phyloP scores from a whole-genome alignment of 1,140 invertebrate genomes.

The Trissolcus basalis region DNA sequence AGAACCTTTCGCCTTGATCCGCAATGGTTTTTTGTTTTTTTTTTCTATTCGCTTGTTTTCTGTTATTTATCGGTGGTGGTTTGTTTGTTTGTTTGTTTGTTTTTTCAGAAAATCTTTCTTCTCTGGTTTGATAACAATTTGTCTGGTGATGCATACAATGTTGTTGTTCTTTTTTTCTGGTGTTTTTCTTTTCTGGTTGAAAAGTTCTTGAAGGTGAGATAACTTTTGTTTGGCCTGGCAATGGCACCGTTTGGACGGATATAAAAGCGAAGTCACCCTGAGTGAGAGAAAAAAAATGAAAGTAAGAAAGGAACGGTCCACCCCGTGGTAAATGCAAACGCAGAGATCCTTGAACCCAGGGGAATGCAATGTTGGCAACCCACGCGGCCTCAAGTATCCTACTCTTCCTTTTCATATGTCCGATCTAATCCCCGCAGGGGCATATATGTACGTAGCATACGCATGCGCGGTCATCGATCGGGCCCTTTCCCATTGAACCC shows the following conservation, averaged over 20 bases:
- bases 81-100: no score
- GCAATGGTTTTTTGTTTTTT: conserved; percentile 11
- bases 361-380: conserved; percentile 71
- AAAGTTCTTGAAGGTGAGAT: no score
- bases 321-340: conserved; percentile 55
- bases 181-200: not conserved
- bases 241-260: no score
- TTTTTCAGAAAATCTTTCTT: no score
- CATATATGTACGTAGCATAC: conserved; percentile 55
- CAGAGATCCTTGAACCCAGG: conserved; percentile 73
- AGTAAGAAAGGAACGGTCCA: conserved; percentile 30
- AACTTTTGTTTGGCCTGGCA: no score
- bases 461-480: conserved; percentile 56
- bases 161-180: no score
- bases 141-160: no score
- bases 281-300: conserved; percentile 34
- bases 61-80: no score
- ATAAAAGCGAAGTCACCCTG: conserved; percentile 30
- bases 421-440: conserved; percentile 68
- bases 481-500: conserved; percentile 55
- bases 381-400: conserved; percentile 68
- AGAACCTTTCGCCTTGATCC: conserved; percentile 20
- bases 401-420: conserved; percentile 65
- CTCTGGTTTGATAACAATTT: no score
- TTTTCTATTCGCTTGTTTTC: no score